Evolutionary conservation across 1,140 invertebrate species (phyloP).

Genomic region (Drosophila athabasca): DNA sequence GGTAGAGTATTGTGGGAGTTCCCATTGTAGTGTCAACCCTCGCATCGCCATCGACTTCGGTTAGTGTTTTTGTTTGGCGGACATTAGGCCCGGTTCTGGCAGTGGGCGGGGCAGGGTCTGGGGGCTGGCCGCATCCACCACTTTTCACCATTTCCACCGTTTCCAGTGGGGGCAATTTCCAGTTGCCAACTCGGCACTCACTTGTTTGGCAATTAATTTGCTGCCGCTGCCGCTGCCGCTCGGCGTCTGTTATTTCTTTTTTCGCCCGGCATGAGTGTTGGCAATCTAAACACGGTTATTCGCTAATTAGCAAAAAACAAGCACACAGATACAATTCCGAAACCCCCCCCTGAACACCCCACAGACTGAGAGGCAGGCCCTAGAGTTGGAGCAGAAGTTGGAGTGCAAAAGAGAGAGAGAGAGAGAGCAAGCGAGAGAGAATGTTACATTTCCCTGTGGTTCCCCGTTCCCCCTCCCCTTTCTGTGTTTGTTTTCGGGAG

Average conservation of each 20-base stretch:
- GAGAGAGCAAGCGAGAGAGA: conserved; percentile 13
- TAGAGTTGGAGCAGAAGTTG: neutral
- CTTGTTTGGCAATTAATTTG: conserved; percentile 82
- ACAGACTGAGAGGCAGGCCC: neutral
- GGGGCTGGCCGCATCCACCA: neutral
- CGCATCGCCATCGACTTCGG: conserved; percentile 14
- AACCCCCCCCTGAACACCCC: conserved; percentile 7
- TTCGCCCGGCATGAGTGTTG: conserved; percentile 70
- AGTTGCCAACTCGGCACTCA: conserved; percentile 79
- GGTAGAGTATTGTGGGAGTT: no score
- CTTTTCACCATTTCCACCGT: no score
- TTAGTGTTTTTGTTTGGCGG: conserved; percentile 35
- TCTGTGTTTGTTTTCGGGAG: conserved; percentile 67
- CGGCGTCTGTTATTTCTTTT: conserved; percentile 79
- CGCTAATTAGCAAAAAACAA: conserved; percentile 82
- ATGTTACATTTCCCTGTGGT: conserved; percentile 74
- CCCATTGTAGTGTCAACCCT: neutral
- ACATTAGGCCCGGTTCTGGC: conserved; percentile 60
- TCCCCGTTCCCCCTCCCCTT: conserved; percentile 1
- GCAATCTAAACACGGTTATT: conserved; percentile 82
- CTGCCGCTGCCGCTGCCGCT: conserved; percentile 4
- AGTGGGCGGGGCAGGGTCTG: conserved; percentile 30
- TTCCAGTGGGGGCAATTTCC: conserved; percentile 59
- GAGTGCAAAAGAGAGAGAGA: conserved; percentile 9
- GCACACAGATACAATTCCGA: conserved; percentile 55